Evolutionary conservation across 2,113 vertebrate genomes (phyloP).

Genomic region (Gambusia affinis): DNA sequence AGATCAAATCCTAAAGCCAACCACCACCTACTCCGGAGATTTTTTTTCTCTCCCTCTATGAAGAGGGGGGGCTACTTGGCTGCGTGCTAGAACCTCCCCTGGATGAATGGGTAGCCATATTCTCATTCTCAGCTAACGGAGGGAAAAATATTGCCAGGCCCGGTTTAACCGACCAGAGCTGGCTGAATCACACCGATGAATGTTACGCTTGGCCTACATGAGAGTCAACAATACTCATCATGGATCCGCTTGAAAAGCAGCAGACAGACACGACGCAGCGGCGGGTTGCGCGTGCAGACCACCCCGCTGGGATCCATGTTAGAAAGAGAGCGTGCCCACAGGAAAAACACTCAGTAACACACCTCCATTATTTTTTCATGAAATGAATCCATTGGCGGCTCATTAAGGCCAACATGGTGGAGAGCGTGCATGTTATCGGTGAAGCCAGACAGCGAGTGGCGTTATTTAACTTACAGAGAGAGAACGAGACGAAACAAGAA

Average conservation of each 20-base stretch:
- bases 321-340: slow-evolving; percentile 47
- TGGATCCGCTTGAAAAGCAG: slow-evolving; percentile 20
- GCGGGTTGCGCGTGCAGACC: slow-evolving; percentile 62
- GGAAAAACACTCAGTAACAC: slow-evolving; percentile 21
- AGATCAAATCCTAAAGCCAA: slow-evolving; percentile 63
- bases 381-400: slow-evolving; percentile 62
- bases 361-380: slow-evolving; percentile 61
- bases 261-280: slow-evolving; percentile 43
- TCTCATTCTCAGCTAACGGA: slow-evolving; percentile 53
- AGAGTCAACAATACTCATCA: slow-evolving; percentile 46
- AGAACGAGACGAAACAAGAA: slow-evolving; percentile 21
- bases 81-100: slow-evolving; percentile 52
- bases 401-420: slow-evolving; percentile 52
- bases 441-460: slow-evolving; percentile 40
- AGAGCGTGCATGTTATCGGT: slow-evolving; percentile 62
- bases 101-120: slow-evolving; percentile 84
- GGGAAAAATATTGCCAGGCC: slow-evolving; percentile 37
- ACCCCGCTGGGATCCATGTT: slow-evolving; percentile 71
- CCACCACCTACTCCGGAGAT: slow-evolving; percentile 44
- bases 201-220: slow-evolving; percentile 44
- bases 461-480: too few relatives aligned
- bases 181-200: slow-evolving; percentile 31
- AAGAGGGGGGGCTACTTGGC: slow-evolving; percentile 37
- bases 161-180: slow-evolving; percentile 7
- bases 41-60: slow-evolving; percentile 15